A percentile compares a stretch with the other conserved stretches of the same genome.
Conservation (phyloP, 2,888 invertebrate genomes). For the Drosophila engyochracea region DNA sequence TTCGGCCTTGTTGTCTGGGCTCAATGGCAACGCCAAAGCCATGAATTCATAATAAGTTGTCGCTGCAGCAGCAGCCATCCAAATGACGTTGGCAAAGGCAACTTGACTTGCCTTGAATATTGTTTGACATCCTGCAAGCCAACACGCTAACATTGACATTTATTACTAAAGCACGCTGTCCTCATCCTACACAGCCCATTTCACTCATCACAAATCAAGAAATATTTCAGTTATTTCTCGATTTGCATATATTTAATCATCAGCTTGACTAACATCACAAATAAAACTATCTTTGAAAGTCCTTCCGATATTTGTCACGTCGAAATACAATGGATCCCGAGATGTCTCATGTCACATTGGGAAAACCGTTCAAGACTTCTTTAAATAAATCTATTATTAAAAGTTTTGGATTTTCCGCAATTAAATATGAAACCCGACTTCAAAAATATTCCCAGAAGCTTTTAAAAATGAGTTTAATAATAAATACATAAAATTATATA, state of each 20-base stretch:
- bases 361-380: neutral
- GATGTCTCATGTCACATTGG: neutral
- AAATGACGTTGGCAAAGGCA: slow-evolving; percentile 14
- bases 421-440: neutral
- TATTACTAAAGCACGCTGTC: slow-evolving; percentile 8
- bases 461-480: neutral
- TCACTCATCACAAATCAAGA: neutral
- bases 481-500: neutral
- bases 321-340: neutral
- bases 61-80: slow-evolving; percentile 15
- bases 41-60: slow-evolving; percentile 50
- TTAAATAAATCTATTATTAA: neutral
- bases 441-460: neutral
- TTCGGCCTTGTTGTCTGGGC: slow-evolving; percentile 2
- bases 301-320: neutral
- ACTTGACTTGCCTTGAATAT: slow-evolving; percentile 32
- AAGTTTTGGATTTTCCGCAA: neutral
- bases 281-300: neutral
- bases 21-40: slow-evolving; percentile 30
- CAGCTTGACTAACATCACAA: neutral
- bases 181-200: neutral
- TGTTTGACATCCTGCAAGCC: slow-evolving; percentile 33
- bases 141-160: slow-evolving; percentile 37
- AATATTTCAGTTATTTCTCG: slow-evolving; percentile 6
- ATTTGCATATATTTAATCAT: slow-evolving; percentile 2